Percentiles rank a stretch among this genome's conserved stretches.
Evolutionary conservation across 2,113 vertebrate species (phyloP).

Genomic region (Psittacula cyanocephala): DNA sequence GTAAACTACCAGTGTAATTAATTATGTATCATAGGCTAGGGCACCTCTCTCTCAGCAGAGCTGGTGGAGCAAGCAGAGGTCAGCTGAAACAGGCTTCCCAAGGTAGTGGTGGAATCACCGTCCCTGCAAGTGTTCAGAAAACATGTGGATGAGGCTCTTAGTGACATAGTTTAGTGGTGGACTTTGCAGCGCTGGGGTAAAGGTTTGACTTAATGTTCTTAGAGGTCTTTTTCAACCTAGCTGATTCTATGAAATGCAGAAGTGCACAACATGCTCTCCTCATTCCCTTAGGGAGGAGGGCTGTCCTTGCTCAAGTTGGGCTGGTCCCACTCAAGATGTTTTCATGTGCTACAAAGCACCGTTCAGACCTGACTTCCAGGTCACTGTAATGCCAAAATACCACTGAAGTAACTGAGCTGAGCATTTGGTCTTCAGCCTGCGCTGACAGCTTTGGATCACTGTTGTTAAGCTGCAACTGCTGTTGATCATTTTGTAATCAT

Average conservation of each 20-base stretch:
- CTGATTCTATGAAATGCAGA: neutral
- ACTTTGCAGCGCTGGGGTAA: neutral
- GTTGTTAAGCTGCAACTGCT: neutral
- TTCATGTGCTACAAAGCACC: neutral
- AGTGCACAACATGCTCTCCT: fast-evolving
- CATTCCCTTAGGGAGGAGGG: neutral
- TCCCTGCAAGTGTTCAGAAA: neutral
- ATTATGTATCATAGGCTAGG: neutral
- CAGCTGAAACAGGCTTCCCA: neutral
- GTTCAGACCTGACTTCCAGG: neutral
- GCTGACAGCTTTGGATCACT: neutral
- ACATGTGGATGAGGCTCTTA: neutral
- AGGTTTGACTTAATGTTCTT: neutral
- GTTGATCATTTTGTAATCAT: neutral
- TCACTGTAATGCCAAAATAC: neutral
- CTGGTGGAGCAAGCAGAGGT: neutral
- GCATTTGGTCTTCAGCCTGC: neutral
- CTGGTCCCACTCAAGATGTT: neutral
- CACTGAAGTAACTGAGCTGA: neutral
- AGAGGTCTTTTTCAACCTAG: neutral
- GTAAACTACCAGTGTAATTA: neutral
- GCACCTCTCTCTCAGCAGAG: neutral
- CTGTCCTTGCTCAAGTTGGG: neutral
- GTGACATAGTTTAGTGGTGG: neutral
- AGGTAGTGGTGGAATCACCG: neutral